Conservation (phyloP, 2,797 vertebrate genomes). For the Podargus strigoides region DNA sequence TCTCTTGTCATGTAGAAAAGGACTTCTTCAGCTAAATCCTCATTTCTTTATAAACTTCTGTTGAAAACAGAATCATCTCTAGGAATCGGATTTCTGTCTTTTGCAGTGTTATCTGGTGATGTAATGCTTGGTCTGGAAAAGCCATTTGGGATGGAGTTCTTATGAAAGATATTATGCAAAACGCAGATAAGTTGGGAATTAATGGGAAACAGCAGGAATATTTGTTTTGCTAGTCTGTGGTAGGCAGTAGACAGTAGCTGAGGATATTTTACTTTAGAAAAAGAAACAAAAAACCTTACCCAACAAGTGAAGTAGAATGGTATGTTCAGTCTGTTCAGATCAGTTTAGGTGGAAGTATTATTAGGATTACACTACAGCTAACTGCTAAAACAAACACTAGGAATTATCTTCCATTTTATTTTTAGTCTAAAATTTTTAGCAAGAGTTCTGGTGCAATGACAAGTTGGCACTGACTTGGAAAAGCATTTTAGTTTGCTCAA, state of each 20-base stretch:
- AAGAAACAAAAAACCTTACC: neutral
- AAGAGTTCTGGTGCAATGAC: neutral
- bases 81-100: neutral
- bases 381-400: neutral
- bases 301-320: neutral
- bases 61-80: neutral
- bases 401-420: neutral
- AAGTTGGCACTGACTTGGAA: neutral
- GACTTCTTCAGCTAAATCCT: neutral
- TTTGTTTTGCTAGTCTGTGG: neutral
- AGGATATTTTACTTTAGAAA: neutral
- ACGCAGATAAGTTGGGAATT: neutral
- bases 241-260: neutral
- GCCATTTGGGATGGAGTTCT: neutral
- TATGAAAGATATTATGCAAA: neutral
- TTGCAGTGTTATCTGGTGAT: neutral
- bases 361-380: neutral
- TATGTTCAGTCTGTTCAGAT: neutral
- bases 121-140: neutral
- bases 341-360: neutral
- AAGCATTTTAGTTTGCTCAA: neutral
- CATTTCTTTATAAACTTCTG: neutral
- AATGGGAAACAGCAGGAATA: neutral
- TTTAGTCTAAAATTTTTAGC: neutral
- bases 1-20: neutral